Evolutionary conservation across 2,888 invertebrate species (phyloP).

Genomic region (Xestia c-nigrum): DNA sequence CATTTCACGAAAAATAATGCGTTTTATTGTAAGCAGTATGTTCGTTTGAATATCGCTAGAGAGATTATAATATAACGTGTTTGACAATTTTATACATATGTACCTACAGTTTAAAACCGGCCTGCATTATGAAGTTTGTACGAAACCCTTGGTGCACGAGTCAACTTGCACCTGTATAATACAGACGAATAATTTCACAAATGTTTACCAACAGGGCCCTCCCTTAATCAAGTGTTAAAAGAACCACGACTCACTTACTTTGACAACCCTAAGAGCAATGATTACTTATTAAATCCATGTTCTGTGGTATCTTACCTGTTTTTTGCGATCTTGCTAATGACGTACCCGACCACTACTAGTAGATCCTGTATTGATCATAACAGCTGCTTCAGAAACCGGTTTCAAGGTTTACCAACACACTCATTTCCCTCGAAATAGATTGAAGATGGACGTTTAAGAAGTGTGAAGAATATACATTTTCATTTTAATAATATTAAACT

Average conservation of each 20-base stretch:
- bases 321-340: constrained; percentile 51
- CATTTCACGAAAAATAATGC: too few relatives aligned
- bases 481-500: constrained; percentile 19
- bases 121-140: too few relatives aligned
- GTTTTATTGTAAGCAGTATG: too few relatives aligned
- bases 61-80: too few relatives aligned
- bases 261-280: constrained; percentile 44
- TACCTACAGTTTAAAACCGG: too few relatives aligned
- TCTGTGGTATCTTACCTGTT: constrained; percentile 18
- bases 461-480: constrained; percentile 30
- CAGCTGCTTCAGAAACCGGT: constrained; percentile 56
- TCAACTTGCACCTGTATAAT: too few relatives aligned
- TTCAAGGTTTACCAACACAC: constrained; percentile 33
- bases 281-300: constrained; percentile 32
- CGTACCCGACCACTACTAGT: constrained; percentile 30
- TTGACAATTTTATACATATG: too few relatives aligned
- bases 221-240: neutral
- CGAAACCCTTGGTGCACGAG: too few relatives aligned
- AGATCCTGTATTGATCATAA: constrained; percentile 50
- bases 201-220: neutral
- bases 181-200: neutral
- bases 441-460: constrained; percentile 47
- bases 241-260: neutral
- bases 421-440: constrained; percentile 42
- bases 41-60: too few relatives aligned